Evolutionary conservation across 2,888 invertebrate genomes (phyloP), one percentile per base, ranked within the genome.

Genomic region (Drosophila hawaiiensis): DNA sequence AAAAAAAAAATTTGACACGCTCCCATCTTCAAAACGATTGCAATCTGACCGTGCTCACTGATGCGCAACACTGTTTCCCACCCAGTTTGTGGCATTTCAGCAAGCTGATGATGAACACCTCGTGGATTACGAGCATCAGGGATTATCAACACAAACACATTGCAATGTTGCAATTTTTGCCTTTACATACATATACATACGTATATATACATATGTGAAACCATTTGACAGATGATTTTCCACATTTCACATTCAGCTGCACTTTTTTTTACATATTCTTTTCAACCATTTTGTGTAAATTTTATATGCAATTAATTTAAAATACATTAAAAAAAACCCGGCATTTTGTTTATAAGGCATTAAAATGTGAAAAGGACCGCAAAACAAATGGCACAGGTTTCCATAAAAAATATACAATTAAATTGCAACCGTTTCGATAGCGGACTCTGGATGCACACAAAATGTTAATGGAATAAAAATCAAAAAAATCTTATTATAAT

Each of bases 211-310:
- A 12, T 72, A 60, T 73, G 62, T 31, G 68, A 61, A 72, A 58
- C 59, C 78, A 78, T 78, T 83, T 83, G 83, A 84, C 86, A 84
- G 78, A 79, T 84, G 81, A 83, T 81, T 86, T 84, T 86, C 74
- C 86, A 79, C 83, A 86, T 85, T 83, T 83, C 62, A 69, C 73
- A 81, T 79, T 77, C 83, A 82, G 61, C 62, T 66, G 62, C 29
- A 22, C 19, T 72, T 77, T 61, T 66, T 66, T 62, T 33, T 43
- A n/a, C 33, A 59, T 39, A 31, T 73, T 28, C 49, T 37, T 60
- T 58, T 67, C 59, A 49, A 47, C 56, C 67, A 68, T 63, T 76
- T 68, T 62, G 50, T 59, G 49, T 67, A 80, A 68, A 68, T 72
- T 76, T 70, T 60, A 58, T 60, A 60, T 65, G 63, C 62, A 82